phyloP scores from a whole-genome alignment of 2,113 vertebrate species.

The Ophiodon elongatus region DNA sequence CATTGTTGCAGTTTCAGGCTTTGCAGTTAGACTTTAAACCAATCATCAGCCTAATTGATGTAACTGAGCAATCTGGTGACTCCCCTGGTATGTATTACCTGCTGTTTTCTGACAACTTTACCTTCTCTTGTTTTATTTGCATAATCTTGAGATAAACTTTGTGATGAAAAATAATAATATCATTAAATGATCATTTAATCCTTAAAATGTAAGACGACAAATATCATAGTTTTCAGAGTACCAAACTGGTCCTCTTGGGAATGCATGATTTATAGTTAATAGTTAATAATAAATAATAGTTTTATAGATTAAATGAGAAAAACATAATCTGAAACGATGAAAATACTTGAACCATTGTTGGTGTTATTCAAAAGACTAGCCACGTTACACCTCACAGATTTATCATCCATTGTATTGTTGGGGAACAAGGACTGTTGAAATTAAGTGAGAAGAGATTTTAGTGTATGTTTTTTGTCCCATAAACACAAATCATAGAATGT shows the following conservation, averaged over 20 bases:
- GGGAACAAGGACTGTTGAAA: too few species aligned
- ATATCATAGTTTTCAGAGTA: neutral
- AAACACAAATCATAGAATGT: neutral
- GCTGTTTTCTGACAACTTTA: neutral
- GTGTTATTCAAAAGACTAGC: neutral
- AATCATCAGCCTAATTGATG: neutral
- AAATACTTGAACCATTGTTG: neutral
- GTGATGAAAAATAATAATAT: neutral
- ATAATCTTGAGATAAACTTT: neutral
- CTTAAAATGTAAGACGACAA: neutral
- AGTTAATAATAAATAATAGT: too few species aligned
- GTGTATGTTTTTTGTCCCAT: neutral
- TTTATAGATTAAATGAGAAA: neutral
- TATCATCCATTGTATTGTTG: neutral
- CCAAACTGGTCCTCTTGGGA: neutral
- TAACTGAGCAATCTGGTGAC: neutral
- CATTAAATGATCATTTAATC: neutral
- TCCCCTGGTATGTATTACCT: neutral
- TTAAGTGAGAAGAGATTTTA: neutral
- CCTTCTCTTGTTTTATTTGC: neutral
- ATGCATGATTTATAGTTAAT: neutral
- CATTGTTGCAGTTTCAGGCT: neutral
- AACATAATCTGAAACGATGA: neutral
- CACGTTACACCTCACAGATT: neutral
- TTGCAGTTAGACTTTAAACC: neutral